phyloP scores from a whole-genome alignment of 2,113 vertebrate genomes.

The Lepus timidus region DNA sequence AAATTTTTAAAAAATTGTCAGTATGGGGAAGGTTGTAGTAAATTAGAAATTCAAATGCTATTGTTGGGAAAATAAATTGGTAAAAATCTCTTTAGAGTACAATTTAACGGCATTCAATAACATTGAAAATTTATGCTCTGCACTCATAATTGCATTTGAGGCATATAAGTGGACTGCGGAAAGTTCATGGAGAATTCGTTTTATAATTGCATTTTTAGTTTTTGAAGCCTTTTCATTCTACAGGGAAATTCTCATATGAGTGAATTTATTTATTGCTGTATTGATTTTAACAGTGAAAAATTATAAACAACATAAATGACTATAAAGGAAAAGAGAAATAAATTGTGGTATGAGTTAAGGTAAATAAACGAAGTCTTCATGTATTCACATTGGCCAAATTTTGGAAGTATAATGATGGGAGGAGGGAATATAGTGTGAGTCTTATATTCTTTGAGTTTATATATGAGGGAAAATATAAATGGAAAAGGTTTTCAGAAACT shows the following conservation, averaged over 20 bases:
- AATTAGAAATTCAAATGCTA: not conserved
- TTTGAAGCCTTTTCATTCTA: too few relatives aligned
- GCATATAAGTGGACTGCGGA: too few relatives aligned
- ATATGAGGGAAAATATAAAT: slow-evolving; percentile 8
- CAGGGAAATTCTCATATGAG: not conserved
- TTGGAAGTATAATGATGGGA: not conserved
- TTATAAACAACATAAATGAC: not conserved
- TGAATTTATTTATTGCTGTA: not conserved
- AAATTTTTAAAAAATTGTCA: not conserved
- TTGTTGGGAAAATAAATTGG: not conserved
- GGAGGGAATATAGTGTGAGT: not conserved
- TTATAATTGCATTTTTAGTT: too few relatives aligned
- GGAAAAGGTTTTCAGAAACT: not conserved
- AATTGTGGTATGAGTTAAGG: not conserved
- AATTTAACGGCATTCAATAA: not conserved
- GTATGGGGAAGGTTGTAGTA: not conserved
- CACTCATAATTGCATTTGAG: not conserved
- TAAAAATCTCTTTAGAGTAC: not conserved
- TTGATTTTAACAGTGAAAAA: slow-evolving; percentile 45
- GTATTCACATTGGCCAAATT: not conserved
- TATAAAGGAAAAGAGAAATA: not conserved
- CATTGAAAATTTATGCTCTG: not conserved
- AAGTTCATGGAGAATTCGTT: too few relatives aligned
- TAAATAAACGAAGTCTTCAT: not conserved
- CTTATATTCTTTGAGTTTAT: slow-evolving; percentile 3